Conservation (phyloP, 1,140 invertebrate genomes). For the Drosophila melanica region DNA sequence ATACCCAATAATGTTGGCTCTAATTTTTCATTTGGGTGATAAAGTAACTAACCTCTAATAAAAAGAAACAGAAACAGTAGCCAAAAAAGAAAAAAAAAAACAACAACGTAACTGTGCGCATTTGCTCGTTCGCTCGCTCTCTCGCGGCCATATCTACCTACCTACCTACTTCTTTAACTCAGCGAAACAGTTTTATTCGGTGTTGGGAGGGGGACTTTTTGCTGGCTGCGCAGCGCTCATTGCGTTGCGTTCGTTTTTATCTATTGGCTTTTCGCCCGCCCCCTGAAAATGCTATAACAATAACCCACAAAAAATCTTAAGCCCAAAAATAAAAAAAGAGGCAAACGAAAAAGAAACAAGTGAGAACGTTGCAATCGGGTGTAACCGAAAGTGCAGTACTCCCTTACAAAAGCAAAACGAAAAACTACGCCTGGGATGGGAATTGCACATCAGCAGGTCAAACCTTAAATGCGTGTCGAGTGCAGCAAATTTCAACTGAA, state of each 20-base stretch:
- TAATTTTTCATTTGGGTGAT: constrained; percentile 8
- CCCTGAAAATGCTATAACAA: constrained; percentile 29
- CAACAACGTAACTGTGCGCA: constrained; percentile 7
- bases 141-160: not conserved
- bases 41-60: constrained; percentile 41
- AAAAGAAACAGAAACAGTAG: constrained; percentile 11
- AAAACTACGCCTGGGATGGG: too few relatives aligned
- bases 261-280: constrained; percentile 46
- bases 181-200: constrained; percentile 1
- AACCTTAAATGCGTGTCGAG: too few relatives aligned
- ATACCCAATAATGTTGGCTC: constrained; percentile 7
- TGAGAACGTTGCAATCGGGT: not conserved
- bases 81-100: constrained; percentile 3
- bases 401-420: too few relatives aligned
- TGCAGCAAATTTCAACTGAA: too few relatives aligned
- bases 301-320: constrained; percentile 39
- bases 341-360: constrained; percentile 10
- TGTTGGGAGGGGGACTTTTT: not conserved
- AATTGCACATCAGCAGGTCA: too few relatives aligned
- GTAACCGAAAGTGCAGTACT: too few relatives aligned
- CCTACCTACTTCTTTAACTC: not conserved
- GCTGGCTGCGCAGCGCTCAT: constrained; percentile 37
- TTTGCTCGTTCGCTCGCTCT: not conserved
- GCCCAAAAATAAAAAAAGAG: constrained; percentile 36
- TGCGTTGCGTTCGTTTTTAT: constrained; percentile 42